Percentiles rank a stretch among this genome's conserved stretches.
Conservation (phyloP, 2,797 vertebrate species). For the Rhabdophis nuchalis region DNA sequence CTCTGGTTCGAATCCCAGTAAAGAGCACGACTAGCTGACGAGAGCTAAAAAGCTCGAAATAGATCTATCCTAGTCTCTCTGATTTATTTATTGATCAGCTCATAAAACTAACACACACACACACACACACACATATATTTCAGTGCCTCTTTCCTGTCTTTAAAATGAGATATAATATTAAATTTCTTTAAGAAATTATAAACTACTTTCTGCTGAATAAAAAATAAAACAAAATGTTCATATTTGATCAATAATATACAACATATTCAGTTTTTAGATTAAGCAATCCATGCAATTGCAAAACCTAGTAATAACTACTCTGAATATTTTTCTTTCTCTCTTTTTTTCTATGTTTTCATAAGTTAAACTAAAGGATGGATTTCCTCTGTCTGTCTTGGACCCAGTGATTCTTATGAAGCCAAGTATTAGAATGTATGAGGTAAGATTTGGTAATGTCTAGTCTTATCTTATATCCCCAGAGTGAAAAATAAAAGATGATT, state of each 20-base stretch:
- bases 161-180: background rate
- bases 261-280: background rate
- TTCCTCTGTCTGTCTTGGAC: constrained; percentile 64
- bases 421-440: constrained; percentile 63
- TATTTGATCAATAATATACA: background rate
- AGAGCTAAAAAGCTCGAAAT: too few species aligned
- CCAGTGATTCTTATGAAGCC: constrained; percentile 59
- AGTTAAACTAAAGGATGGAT: constrained; percentile 71
- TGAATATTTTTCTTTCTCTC: background rate
- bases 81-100: too few species aligned
- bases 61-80: too few species aligned
- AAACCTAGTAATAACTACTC: background rate
- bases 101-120: too few species aligned
- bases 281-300: background rate
- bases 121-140: too few species aligned
- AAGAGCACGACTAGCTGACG: too few species aligned
- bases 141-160: background rate
- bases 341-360: constrained; percentile 3
- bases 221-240: background rate
- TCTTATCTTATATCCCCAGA: background rate
- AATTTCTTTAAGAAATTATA: background rate
- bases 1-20: too few species aligned
- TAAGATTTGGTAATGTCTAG: constrained; percentile 45
- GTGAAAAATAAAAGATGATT: background rate
- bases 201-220: background rate